Base-by-base conservation (phyloP, 1,140 invertebrate genomes). In the Nasonia giraulti region DNA sequence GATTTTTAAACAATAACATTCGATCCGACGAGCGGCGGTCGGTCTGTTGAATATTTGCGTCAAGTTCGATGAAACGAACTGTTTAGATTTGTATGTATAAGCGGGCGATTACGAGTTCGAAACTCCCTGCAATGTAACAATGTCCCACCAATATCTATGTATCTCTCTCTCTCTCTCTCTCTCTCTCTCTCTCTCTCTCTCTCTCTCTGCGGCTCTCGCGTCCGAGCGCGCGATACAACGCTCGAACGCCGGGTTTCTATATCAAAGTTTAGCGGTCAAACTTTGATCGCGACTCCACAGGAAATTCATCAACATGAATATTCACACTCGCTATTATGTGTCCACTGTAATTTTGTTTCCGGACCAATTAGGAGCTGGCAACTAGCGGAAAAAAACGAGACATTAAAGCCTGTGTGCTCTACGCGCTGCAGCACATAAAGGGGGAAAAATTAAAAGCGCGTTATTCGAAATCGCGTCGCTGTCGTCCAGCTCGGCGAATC, bases 281-380 rank as follows among this genome's bases (percentile, higher is more conserved):
- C 44, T 77, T 77, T 77, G 8, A 77, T 77, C 33, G 37, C 74
- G 8, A 14, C 17, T 47, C n/a, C 27, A 69, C 69, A 6, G 14
- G 27, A 77, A 76, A 83, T 83, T 69, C 66, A 80, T 80, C 78
- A 44, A 23, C 62, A n/a, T 75, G 11, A 80, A 62, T 66, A 75
- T 40, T 33, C 68, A 31, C 23, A 27, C 5, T 17, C 68, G 27
- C n/a, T n/a, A n/a, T 27, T 27, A 27, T 27, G 1, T 27, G 1
- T 27, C 27, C 27, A 37, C 33, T 37, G 33, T 6, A 37, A 37
- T 37, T 17, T 4, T 55, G 50, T 55, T 55, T 55, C 2, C 50
- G 14, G 17, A 55, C 14, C 50, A 20, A 55, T 55, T 55, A 55
- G 1, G 27, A 27, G 23, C 23, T 27, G 0, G 23, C 23, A 27